phyloP scores from a whole-genome alignment of 2,888 invertebrate species.

The Patella depressa region DNA sequence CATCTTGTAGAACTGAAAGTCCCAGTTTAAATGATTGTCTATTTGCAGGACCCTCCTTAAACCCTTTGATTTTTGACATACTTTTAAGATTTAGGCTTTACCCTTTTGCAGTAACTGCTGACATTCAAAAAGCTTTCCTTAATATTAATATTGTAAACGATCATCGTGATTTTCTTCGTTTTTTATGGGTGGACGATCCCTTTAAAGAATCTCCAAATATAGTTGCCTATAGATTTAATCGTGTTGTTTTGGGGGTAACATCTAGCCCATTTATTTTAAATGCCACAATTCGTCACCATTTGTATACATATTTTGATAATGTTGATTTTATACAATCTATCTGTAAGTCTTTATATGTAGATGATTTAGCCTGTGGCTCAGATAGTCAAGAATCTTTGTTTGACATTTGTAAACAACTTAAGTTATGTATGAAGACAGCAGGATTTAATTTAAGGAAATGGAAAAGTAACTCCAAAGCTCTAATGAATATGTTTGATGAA shows the following conservation, averaged over 20 bases:
- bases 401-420: neutral
- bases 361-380: neutral
- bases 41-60: neutral
- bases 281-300: neutral
- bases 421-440: neutral
- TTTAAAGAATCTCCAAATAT: neutral
- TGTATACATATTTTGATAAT: neutral
- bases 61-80: constrained; percentile 6
- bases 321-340: neutral
- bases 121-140: constrained; percentile 3
- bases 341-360: neutral
- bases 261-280: neutral
- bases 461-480: neutral
- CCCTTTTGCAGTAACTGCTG: neutral
- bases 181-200: neutral
- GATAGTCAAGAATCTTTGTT: neutral
- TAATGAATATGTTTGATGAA: neutral
- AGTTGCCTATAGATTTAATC: constrained; percentile 6
- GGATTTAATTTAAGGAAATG: neutral
- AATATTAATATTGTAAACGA: constrained; percentile 1
- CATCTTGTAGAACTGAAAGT: neutral
- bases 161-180: neutral
- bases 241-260: neutral
- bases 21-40: neutral
- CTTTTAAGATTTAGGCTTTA: neutral